Conservation (phyloP, 2,888 invertebrate genomes). For the Miltochrista miniata region DNA sequence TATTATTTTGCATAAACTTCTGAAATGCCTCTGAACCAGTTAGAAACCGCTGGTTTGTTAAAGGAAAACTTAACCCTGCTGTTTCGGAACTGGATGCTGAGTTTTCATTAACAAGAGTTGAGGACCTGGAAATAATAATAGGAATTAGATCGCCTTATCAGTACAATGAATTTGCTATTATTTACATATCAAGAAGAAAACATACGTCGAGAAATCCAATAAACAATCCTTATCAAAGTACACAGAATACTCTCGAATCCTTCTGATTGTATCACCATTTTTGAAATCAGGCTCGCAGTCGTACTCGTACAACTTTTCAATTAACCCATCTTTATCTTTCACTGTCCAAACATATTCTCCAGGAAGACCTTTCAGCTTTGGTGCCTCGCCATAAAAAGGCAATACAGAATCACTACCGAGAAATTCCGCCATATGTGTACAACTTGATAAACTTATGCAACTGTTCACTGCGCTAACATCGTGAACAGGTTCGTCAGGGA, state of each 20-base stretch:
- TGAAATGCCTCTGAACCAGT: slow-evolving; percentile 67
- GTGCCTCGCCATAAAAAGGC: slow-evolving; percentile 45
- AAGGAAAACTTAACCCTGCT: slow-evolving; percentile 15
- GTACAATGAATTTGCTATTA: background rate
- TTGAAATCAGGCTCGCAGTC: slow-evolving; percentile 57
- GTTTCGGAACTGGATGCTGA: background rate
- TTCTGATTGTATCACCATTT: slow-evolving; percentile 61
- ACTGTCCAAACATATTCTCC: slow-evolving; percentile 73
- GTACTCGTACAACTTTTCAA: slow-evolving; percentile 72
- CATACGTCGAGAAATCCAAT: slow-evolving; percentile 56
- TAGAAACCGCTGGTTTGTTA: slow-evolving; percentile 51
- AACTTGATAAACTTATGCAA: slow-evolving; percentile 22
- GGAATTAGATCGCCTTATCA: background rate
- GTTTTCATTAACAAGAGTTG: slow-evolving; percentile 23
- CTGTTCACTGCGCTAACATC: slow-evolving; percentile 14
- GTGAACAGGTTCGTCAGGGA: slow-evolving; percentile 9
- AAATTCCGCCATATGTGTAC: slow-evolving; percentile 35
- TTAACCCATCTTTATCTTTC: slow-evolving; percentile 71
- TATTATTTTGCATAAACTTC: slow-evolving; percentile 57
- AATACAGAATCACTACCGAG: slow-evolving; percentile 35
- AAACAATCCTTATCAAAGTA: slow-evolving; percentile 71
- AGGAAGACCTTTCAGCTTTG: slow-evolving; percentile 63
- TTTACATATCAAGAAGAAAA: background rate
- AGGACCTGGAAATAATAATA: slow-evolving; percentile 38
- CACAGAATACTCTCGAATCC: slow-evolving; percentile 73